Percentiles rank a stretch among this genome's conserved stretches.
Conservation (phyloP, 2,797 vertebrate genomes). For the Eulemur albifrons region DNA sequence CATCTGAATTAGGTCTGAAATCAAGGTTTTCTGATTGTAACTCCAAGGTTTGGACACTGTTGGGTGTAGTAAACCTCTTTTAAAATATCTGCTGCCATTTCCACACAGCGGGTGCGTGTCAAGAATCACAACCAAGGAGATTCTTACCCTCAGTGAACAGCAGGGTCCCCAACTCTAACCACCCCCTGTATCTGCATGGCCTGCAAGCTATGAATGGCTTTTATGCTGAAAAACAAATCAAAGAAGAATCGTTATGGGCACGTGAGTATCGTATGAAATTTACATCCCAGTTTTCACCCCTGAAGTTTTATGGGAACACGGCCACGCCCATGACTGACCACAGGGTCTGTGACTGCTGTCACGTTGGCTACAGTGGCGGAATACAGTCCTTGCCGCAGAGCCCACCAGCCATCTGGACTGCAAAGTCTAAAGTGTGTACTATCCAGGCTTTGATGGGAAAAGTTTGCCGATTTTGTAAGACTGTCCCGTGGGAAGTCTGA, state of each 20-base stretch:
- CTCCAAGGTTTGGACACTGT: neutral
- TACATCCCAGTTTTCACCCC: fast-evolving
- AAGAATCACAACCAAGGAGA: neutral
- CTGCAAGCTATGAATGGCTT: neutral
- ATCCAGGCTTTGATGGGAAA: fast-evolving
- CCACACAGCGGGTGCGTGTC: fast-evolving
- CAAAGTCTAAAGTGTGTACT: neutral
- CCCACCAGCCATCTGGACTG: fast-evolving
- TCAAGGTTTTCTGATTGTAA: neutral
- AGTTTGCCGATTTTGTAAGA: fast-evolving
- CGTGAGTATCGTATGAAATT: neutral
- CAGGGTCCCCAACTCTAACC: too few species aligned
- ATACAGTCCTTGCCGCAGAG: fast-evolving
- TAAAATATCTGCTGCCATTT: neutral
- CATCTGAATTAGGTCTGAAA: neutral
- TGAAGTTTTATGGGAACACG: neutral
- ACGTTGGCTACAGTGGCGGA: fast-evolving
- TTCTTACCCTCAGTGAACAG: fast-evolving
- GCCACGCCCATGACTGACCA: neutral
- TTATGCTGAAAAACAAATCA: neutral
- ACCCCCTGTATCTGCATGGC: fast-evolving
- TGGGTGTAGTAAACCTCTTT: fast-evolving
- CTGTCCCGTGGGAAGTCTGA: fast-evolving
- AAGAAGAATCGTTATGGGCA: neutral
- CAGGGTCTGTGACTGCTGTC: neutral